A percentile compares a stretch with the other conserved stretches of the same genome.
Conservation (phyloP, 2,113 vertebrate species). For the Menura novaehollandiae region DNA sequence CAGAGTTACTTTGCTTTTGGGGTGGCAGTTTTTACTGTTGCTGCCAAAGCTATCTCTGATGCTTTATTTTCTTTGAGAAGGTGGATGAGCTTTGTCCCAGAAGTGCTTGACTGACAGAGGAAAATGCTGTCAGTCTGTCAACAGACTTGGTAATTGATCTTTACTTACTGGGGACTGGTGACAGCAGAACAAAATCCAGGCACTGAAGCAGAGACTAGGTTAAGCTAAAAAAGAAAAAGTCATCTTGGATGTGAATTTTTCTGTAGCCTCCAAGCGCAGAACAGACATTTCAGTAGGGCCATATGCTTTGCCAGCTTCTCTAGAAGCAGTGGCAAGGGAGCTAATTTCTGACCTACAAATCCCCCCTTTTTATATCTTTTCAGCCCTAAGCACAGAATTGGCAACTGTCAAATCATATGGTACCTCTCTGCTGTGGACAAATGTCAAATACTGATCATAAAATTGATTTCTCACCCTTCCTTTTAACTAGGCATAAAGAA, state of each 20-base stretch:
- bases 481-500: neutral
- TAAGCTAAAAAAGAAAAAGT: neutral
- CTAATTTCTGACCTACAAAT: slow-evolving; percentile 35
- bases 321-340: neutral
- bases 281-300: neutral
- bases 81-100: neutral
- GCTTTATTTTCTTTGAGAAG: neutral
- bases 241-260: neutral
- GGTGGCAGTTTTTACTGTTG: neutral
- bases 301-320: slow-evolving; percentile 15
- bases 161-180: neutral
- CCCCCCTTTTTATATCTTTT: neutral
- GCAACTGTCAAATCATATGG: neutral
- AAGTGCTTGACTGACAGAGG: neutral
- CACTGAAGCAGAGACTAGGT: neutral
- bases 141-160: neutral
- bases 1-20: neutral
- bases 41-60: neutral
- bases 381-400: neutral
- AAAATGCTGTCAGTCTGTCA: neutral
- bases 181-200: neutral
- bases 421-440: neutral
- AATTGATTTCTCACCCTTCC: neutral
- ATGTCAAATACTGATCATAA: neutral
- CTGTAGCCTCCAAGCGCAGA: neutral